These are phyloP conservation scores for Myrmecobius fasciatus DNA, from an alignment of 2,113 vertebrate genomes.

Conservation along the genomic window DNA sequence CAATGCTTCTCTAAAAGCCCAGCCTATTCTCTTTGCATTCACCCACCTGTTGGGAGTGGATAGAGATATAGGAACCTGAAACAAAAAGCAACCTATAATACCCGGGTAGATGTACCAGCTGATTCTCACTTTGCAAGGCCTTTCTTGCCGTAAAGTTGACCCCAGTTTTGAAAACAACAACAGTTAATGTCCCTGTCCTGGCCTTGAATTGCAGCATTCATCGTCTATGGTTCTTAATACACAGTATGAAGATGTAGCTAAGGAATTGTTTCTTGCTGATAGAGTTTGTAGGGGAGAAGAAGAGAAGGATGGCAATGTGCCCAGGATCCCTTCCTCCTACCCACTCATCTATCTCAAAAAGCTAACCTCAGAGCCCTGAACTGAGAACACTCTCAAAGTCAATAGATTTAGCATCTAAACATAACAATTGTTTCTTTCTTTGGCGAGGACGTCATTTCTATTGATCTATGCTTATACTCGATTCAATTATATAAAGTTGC, in stretches of 20 bases:
- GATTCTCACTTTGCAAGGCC: background rate
- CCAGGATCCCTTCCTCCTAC: background rate
- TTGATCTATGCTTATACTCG: background rate
- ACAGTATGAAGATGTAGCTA: background rate
- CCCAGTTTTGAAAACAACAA: accelerated
- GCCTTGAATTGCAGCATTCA: slow-evolving; percentile 12
- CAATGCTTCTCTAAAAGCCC: slow-evolving; percentile 7
- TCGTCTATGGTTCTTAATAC: background rate
- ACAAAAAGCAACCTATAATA: background rate
- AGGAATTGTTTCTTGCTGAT: slow-evolving; percentile 14
- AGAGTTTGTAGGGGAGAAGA: background rate
- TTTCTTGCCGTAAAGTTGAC: background rate
- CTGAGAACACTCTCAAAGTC: background rate
- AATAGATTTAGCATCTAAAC: slow-evolving; percentile 36
- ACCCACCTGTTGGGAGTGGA: slow-evolving; percentile 34
- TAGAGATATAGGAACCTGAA: background rate
- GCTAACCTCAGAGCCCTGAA: background rate
- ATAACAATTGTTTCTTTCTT: slow-evolving; percentile 43
- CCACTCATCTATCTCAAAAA: slow-evolving; percentile 32
- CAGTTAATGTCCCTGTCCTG: background rate
- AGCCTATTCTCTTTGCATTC: slow-evolving; percentile 21
- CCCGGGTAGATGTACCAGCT: background rate
- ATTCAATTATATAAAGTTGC: slow-evolving; percentile 47
- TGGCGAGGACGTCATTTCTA: background rate
- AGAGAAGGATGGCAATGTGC: background rate